These are phyloP conservation scores for Brachyptera risi DNA, from an alignment of 2,888 invertebrate genomes.

Conservation along the genomic window DNA sequence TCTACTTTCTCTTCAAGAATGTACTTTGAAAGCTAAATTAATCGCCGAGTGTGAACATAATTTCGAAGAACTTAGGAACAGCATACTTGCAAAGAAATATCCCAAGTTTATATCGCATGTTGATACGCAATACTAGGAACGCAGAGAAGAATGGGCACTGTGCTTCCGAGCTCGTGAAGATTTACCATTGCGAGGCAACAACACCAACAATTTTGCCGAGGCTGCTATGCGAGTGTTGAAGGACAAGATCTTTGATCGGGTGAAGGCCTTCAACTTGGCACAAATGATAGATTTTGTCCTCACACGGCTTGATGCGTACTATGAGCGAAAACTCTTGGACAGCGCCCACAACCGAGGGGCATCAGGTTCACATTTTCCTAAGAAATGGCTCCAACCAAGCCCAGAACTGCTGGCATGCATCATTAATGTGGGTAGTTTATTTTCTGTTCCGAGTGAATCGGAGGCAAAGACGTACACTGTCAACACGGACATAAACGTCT, in stretches of 20 bases:
- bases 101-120: neutral
- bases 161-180: constrained; percentile 29
- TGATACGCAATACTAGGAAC: neutral
- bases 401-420: too few relatives aligned
- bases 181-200: constrained; percentile 33
- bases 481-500: neutral
- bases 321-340: constrained; percentile 10
- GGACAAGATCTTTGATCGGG: constrained; percentile 33
- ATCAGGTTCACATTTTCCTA: too few relatives aligned
- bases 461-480: neutral
- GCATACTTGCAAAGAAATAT: neutral
- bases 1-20: neutral
- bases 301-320: neutral
- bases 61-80: neutral
- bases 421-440: too few relatives aligned
- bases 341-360: neutral
- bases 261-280: constrained; percentile 34
- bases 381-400: neutral
- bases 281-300: constrained; percentile 25
- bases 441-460: neutral
- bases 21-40: neutral
- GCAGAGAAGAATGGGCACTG: constrained; percentile 31
- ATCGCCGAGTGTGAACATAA: neutral
- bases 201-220: constrained; percentile 35
- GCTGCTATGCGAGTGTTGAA: constrained; percentile 35